These are phyloP conservation scores for Cyrtonyx montezumae DNA, from an alignment of 2,113 vertebrate genomes.

Conservation along the genomic window DNA sequence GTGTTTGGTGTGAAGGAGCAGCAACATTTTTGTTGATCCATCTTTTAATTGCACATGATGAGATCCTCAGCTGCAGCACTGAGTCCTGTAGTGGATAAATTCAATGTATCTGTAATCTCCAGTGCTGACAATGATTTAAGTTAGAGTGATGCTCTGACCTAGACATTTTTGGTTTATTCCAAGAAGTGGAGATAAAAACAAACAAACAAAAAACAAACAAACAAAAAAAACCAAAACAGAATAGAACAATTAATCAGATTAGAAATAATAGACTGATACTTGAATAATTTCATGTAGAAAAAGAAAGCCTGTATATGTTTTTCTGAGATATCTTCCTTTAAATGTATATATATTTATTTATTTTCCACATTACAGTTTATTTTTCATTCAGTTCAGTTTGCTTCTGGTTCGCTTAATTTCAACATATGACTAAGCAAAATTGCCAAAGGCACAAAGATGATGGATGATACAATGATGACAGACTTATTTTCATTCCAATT, in stretches of 20 bases:
- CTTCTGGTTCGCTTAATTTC: constrained; percentile 58
- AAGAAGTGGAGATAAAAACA: neutral
- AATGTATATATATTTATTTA: neutral
- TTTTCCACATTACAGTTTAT: neutral
- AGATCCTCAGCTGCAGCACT: neutral
- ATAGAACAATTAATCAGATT: neutral
- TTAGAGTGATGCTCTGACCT: neutral
- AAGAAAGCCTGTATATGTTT: neutral
- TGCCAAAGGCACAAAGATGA: constrained; percentile 16
- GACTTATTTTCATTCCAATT: constrained; percentile 52
- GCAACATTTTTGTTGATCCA: neutral
- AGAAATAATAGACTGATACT: neutral
- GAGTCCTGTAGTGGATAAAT: neutral
- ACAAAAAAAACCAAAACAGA: neutral
- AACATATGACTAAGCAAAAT: constrained; percentile 52
- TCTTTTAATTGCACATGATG: neutral
- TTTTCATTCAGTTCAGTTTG: neutral
- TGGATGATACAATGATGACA: constrained; percentile 19
- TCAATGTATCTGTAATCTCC: neutral
- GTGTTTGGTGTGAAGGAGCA: neutral
- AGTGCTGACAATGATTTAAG: neutral
- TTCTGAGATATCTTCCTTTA: neutral
- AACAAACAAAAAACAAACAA: too few relatives aligned
- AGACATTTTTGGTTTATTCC: neutral
- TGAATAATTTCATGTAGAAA: neutral